Evolutionary conservation across 2,113 vertebrate genomes (phyloP).

Genomic region (Noctilio leporinus): DNA sequence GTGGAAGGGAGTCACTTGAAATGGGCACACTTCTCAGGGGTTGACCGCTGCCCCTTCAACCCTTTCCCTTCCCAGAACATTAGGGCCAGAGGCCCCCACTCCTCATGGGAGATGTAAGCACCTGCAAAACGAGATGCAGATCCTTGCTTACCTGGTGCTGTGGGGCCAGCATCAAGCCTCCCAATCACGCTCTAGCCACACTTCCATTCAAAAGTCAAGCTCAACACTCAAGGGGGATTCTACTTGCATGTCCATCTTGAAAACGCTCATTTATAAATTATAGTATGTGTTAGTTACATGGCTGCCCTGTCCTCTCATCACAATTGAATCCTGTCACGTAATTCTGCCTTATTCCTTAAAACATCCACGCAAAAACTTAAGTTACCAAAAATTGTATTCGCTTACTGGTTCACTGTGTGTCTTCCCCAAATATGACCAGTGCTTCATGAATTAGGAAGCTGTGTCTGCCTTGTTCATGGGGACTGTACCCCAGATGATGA

Average conservation of each 20-base stretch:
- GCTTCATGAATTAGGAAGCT: not conserved
- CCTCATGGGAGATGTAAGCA: not conserved
- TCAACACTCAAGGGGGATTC: not conserved
- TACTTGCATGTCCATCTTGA: not conserved
- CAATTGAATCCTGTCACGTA: not conserved
- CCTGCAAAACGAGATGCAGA: not conserved
- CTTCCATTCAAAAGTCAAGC: not conserved
- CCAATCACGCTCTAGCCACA: not conserved
- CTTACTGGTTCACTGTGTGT: not conserved
- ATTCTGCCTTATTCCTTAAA: not conserved
- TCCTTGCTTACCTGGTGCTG: not conserved
- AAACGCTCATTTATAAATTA: not conserved
- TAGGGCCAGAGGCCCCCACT: not conserved
- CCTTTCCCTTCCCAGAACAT: not conserved
- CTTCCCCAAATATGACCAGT: not conserved
- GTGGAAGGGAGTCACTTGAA: not conserved
- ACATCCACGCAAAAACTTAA: not conserved
- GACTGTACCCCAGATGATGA: accelerated
- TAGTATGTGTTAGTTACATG: not conserved
- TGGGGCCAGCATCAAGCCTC: not conserved
- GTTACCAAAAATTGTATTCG: not conserved
- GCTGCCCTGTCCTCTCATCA: not conserved
- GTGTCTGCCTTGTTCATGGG: not conserved
- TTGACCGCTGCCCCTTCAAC: not conserved
- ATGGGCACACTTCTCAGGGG: accelerated